These are phyloP conservation scores for Alces alces DNA, from an alignment of 2,113 vertebrate genomes.

Conservation along the genomic window DNA sequence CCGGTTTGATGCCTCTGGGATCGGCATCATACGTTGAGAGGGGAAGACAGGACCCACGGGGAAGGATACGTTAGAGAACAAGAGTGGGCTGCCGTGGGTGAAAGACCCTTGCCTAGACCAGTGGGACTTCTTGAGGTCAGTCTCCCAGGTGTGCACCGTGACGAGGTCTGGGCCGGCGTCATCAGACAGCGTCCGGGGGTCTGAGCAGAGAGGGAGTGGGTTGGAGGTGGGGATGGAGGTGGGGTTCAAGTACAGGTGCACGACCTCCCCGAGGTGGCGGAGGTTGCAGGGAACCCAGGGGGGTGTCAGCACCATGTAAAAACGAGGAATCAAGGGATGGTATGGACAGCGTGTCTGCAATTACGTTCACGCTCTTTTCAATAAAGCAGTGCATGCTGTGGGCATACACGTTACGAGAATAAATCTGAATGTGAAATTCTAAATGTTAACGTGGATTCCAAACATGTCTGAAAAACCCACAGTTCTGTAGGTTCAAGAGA, in stretches of 20 bases:
- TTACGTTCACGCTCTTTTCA: neutral
- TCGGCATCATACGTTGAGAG: neutral
- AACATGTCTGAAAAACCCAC: neutral
- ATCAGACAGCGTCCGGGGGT: accelerated
- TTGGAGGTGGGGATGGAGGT: neutral
- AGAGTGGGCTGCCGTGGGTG: accelerated
- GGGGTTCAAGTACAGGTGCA: neutral
- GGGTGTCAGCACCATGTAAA: accelerated
- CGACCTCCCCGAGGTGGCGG: accelerated
- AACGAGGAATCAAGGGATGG: neutral
- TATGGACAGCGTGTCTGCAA: neutral
- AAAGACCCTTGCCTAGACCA: too few relatives aligned
- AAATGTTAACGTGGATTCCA: neutral
- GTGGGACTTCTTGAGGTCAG: accelerated
- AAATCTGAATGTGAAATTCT: neutral
- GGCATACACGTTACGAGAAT: accelerated
- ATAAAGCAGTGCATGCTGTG: accelerated
- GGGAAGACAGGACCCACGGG: neutral
- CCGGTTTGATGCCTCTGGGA: accelerated
- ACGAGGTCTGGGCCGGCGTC: neutral
- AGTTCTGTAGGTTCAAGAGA: too few relatives aligned
- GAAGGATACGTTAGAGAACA: accelerated
- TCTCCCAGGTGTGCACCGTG: accelerated
- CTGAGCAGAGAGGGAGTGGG: neutral
- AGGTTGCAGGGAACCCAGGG: accelerated